These are phyloP conservation scores for Triplophysa rosa DNA, from an alignment of 2,113 vertebrate genomes.

Conservation along the genomic window DNA sequence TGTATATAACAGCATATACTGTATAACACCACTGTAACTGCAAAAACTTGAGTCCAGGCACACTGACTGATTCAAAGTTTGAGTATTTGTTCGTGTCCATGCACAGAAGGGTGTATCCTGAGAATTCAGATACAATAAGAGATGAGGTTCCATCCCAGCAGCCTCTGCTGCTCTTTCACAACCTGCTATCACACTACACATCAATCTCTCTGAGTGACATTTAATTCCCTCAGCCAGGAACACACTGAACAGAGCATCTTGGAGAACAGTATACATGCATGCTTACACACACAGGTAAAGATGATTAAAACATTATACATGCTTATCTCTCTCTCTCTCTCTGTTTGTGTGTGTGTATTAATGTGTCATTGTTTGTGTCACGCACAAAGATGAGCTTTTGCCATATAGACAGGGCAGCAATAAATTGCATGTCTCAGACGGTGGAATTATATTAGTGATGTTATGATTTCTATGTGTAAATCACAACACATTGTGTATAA, in stretches of 20 bases:
- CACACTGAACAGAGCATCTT: slow-evolving; percentile 47
- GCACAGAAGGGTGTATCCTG: slow-evolving; percentile 38
- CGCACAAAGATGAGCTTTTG: not conserved
- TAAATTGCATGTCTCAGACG: not conserved
- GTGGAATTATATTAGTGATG: slow-evolving; percentile 7
- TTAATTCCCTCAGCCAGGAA: slow-evolving; percentile 72
- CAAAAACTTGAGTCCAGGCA: not conserved
- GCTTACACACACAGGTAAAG: slow-evolving; percentile 2
- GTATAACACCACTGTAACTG: too few species aligned
- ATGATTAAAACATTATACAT: not conserved
- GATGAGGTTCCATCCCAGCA: slow-evolving; percentile 50
- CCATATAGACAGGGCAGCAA: not conserved
- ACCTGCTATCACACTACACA: slow-evolving; percentile 69
- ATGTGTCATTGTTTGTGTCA: not conserved
- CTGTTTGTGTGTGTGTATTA: not conserved
- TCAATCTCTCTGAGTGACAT: slow-evolving; percentile 75
- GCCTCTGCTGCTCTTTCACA: slow-evolving; percentile 58
- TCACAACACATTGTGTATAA: not conserved
- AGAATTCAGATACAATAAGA: slow-evolving; percentile 42
- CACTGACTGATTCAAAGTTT: not conserved
- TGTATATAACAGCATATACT: too few species aligned
- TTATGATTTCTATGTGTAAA: not conserved
- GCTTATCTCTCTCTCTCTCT: too few species aligned
- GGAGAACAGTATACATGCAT: slow-evolving; percentile 36
- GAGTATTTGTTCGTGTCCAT: not conserved